Evolutionary conservation across 2,113 vertebrate species (phyloP).

Genomic region (Ptilonorhynchus violaceus): DNA sequence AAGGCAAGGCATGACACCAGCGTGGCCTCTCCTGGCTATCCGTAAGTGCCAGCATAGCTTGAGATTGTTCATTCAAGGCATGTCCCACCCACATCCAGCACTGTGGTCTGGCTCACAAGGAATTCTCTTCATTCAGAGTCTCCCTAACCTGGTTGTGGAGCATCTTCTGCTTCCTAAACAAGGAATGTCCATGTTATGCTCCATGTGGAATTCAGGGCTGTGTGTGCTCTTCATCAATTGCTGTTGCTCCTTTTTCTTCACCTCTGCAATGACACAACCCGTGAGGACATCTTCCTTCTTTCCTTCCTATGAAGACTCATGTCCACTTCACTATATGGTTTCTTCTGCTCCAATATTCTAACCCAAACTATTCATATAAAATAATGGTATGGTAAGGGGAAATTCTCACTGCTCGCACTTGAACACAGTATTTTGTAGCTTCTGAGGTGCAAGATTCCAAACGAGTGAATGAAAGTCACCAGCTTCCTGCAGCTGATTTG

Average conservation of each 20-base stretch:
- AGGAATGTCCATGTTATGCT: neutral
- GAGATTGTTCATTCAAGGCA: neutral
- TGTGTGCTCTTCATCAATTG: neutral
- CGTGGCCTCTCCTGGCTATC: accelerated
- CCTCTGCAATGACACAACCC: neutral
- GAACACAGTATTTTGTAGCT: neutral
- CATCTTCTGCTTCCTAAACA: neutral
- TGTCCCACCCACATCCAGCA: neutral
- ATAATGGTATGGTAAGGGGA: neutral
- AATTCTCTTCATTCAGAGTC: neutral
- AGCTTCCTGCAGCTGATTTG: neutral
- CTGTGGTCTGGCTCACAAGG: accelerated
- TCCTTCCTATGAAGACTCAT: neutral
- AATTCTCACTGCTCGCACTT: neutral
- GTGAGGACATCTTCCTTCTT: neutral
- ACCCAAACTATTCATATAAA: neutral
- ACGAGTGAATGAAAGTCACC: neutral
- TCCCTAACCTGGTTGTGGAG: accelerated
- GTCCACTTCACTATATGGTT: neutral
- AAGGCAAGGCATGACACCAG: neutral
- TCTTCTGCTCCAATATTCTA: neutral
- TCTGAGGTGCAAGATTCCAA: neutral
- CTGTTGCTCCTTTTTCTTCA: neutral
- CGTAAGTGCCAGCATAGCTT: neutral
- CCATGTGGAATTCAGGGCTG: neutral